phyloP scores from a whole-genome alignment of 2,888 invertebrate species.

The Brachyopa scutellaris region DNA sequence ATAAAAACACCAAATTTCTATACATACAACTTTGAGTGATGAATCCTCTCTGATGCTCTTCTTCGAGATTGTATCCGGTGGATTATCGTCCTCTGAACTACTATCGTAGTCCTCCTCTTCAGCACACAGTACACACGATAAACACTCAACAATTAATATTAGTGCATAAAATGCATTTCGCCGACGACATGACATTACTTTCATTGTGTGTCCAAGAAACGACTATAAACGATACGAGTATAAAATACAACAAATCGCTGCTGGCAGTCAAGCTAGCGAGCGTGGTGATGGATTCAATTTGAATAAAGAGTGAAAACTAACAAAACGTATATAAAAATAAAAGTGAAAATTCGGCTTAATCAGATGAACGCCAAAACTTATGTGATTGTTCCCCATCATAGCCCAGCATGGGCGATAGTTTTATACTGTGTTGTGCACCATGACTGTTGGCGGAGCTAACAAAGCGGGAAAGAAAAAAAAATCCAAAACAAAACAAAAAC shows the following conservation, averaged over 20 bases:
- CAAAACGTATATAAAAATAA: conserved; percentile 27
- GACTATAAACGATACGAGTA: conserved; percentile 45
- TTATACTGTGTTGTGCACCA: conserved; percentile 38
- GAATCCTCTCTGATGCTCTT: conserved; percentile 79
- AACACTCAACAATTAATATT: conserved; percentile 36
- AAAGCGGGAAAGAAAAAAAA: conserved; percentile 21
- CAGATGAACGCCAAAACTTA: conserved; percentile 59
- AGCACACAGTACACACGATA: conserved; percentile 44
- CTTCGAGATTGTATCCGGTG: conserved; percentile 77
- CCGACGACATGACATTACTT: conserved; percentile 58
- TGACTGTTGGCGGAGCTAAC: conserved; percentile 40
- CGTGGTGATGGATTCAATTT: conserved; percentile 58
- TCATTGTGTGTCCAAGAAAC: conserved; percentile 64
- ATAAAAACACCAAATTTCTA: background rate
- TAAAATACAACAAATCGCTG: conserved; percentile 38
- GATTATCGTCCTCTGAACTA: conserved; percentile 78
- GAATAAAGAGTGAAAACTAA: conserved; percentile 60
- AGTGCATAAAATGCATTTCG: conserved; percentile 57
- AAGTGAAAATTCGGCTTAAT: conserved; percentile 70
- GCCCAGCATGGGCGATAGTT: conserved; percentile 45
- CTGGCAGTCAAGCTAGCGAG: background rate
- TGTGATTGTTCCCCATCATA: conserved; percentile 45
- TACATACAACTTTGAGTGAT: conserved; percentile 78
- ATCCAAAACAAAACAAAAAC: background rate
- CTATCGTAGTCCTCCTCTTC: conserved; percentile 78